phyloP scores from a whole-genome alignment of 1,140 invertebrate genomes.

The Hypsibius dujardini region DNA sequence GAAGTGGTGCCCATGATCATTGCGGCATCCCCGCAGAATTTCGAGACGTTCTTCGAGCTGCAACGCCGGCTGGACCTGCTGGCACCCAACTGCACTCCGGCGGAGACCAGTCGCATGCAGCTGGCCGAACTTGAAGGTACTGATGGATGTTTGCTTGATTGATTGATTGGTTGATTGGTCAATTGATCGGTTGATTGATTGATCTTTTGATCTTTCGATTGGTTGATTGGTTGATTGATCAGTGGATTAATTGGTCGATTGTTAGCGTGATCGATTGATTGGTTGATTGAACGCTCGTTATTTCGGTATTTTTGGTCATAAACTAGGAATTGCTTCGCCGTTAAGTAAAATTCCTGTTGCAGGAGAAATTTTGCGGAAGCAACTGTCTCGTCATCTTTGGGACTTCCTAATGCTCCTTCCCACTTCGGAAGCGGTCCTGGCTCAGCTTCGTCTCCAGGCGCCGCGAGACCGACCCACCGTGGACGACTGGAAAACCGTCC shows the following conservation, averaged over 20 bases:
- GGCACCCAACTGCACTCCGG: neutral
- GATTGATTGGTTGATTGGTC: too few relatives aligned
- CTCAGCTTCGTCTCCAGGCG: constrained; percentile 27
- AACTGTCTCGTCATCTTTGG: constrained; percentile 43
- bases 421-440: constrained; percentile 60
- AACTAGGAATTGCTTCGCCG: too few relatives aligned
- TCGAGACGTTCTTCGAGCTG: constrained; percentile 10
- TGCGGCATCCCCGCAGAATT: neutral
- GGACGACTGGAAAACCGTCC: neutral
- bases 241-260: too few relatives aligned
- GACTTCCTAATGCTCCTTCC: constrained; percentile 76
- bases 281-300: too few relatives aligned
- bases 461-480: neutral
- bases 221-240: too few relatives aligned
- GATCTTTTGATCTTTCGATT: too few relatives aligned
- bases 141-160: too few relatives aligned
- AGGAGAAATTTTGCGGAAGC: neutral
- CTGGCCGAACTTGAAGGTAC: too few relatives aligned
- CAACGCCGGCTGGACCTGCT: neutral
- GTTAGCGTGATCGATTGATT: too few relatives aligned
- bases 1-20: neutral
- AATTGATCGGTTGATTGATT: too few relatives aligned
- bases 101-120: too few relatives aligned
- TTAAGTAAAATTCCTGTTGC: neutral
- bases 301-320: too few relatives aligned